Conservation (phyloP, 1,140 invertebrate species). For the Caenorhabditis elegans region DNA sequence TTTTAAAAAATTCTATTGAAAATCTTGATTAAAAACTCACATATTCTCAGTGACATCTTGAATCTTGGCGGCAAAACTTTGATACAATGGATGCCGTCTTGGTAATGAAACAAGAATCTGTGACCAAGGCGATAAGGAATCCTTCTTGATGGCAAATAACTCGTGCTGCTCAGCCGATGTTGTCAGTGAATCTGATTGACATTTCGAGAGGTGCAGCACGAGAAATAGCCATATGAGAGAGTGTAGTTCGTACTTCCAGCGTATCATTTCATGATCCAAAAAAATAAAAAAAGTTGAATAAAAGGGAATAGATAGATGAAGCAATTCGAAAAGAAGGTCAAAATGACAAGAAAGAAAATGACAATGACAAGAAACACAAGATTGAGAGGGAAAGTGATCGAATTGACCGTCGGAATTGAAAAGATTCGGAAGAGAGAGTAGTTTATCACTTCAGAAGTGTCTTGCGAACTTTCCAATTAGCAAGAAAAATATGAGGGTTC, state of each 20-base stretch:
- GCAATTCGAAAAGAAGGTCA: constrained; percentile 20
- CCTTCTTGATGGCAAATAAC: constrained; percentile 29
- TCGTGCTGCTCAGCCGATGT: constrained; percentile 26
- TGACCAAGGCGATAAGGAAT: not conserved
- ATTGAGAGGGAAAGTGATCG: not conserved
- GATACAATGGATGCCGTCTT: constrained; percentile 35
- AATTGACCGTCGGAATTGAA: not conserved
- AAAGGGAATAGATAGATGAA: constrained; percentile 7
- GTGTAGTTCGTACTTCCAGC: constrained; percentile 1
- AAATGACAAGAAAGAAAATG: constrained; percentile 10
- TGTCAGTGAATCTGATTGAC: constrained; percentile 17
- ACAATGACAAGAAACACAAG: not conserved
- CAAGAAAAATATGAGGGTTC: too few species aligned
- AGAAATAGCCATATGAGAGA: not conserved
- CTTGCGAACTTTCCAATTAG: not conserved
- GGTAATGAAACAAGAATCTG: constrained; percentile 35
- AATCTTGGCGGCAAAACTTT: constrained; percentile 11
- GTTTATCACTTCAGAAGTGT: not conserved
- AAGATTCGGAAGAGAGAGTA: not conserved
- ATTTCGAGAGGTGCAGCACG: constrained; percentile 1
- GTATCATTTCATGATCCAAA: constrained; percentile 27
- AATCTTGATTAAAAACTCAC: not conserved
- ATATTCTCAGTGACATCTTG: constrained; percentile 40
- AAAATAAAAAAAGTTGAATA: not conserved
- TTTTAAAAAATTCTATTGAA: not conserved